phyloP scores from a whole-genome alignment of 2,113 vertebrate genomes.

The Varanus salvator region DNA sequence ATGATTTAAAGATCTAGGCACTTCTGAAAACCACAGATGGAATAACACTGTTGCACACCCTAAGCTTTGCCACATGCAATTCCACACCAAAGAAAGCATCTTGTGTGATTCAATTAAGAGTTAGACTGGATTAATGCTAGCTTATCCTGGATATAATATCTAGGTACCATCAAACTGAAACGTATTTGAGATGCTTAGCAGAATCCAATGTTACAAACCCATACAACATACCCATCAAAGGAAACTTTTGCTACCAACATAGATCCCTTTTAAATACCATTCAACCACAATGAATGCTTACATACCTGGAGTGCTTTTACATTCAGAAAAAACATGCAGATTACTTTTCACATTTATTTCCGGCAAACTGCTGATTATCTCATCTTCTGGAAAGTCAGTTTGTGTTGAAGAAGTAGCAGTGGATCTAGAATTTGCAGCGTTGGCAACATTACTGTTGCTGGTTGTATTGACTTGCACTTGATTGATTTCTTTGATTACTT shows the following conservation, averaged over 20 bases:
- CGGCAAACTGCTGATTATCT: conserved; percentile 71
- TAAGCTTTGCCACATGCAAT: no score
- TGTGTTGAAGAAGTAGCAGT: conserved; percentile 88
- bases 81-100: neutral
- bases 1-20: neutral
- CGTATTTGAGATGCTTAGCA: neutral
- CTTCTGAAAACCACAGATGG: neutral
- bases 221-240: conserved; percentile 17
- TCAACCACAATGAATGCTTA: neutral
- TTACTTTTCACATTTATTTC: conserved; percentile 72
- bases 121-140: neutral
- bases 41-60: neutral
- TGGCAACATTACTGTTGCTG: conserved; percentile 81
- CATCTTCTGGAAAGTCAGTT: conserved; percentile 83
- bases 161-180: neutral
- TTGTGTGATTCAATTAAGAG: neutral
- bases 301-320: conserved; percentile 61
- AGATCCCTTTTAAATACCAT: neutral
- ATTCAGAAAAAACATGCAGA: conserved; percentile 64
- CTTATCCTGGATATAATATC: neutral
- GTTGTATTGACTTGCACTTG: conserved; percentile 83
- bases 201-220: neutral
- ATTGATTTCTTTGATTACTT: conserved; percentile 95
- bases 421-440: conserved; percentile 75
- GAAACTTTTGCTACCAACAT: neutral